Conservation (phyloP, 2,797 vertebrate genomes). For the Aldrovandia affinis region DNA sequence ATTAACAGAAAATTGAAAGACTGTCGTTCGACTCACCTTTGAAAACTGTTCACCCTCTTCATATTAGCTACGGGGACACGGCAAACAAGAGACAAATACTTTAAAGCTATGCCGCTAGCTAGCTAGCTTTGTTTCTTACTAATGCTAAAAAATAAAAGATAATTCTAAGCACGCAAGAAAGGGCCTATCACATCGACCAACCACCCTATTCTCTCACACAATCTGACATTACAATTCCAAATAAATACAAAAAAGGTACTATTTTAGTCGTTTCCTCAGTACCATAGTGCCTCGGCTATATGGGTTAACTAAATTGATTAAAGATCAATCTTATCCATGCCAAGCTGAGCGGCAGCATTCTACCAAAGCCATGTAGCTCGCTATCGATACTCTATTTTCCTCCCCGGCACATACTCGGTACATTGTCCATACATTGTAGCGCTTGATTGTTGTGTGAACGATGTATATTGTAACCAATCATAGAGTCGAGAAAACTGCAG, state of each 20-base stretch:
- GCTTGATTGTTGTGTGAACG: conserved; percentile 41
- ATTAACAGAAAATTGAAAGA: not conserved
- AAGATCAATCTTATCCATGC: conserved; percentile 40
- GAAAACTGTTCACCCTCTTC: conserved; percentile 70
- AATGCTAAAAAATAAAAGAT: conserved; percentile 35
- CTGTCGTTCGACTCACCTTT: conserved; percentile 65
- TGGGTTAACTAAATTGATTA: conserved; percentile 31
- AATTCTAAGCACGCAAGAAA: conserved; percentile 21
- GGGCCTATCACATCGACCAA: conserved; percentile 28
- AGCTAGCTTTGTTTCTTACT: not conserved
- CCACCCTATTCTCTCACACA: conserved; percentile 21
- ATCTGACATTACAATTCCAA: conserved; percentile 20
- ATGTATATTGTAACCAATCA: conserved; percentile 55
- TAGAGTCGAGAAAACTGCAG: fast-evolving
- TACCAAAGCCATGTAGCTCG: conserved; percentile 25
- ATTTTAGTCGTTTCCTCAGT: conserved; percentile 67
- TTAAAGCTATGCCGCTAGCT: not conserved
- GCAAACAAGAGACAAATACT: not conserved
- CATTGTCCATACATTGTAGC: conserved; percentile 30
- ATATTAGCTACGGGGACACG: conserved; percentile 48
- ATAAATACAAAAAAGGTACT: conserved; percentile 47
- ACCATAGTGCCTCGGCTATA: conserved; percentile 56
- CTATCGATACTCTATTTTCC: not conserved
- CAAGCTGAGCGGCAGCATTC: conserved; percentile 24
- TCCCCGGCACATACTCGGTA: not conserved